Evolutionary conservation across 1,140 invertebrate genomes (phyloP).

Genomic region (Acromyrmex charruanus): DNA sequence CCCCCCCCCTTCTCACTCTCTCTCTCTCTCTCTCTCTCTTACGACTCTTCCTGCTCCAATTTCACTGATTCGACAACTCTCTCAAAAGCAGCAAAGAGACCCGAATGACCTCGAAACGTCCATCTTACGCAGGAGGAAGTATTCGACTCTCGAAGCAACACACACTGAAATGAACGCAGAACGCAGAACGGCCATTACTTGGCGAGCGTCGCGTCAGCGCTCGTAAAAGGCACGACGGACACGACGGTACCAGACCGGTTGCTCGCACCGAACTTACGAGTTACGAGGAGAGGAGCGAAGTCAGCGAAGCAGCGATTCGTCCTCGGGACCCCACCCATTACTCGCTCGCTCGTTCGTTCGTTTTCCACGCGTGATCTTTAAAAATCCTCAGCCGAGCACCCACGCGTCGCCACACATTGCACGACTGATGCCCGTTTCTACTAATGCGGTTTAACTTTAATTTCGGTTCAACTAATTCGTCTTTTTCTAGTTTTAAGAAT

Average conservation of each 20-base stretch:
- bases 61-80: conserved; percentile 40
- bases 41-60: conserved; percentile 30
- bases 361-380: background rate
- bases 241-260: background rate
- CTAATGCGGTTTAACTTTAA: no score
- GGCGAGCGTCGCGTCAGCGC: conserved; percentile 5
- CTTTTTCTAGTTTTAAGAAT: no score
- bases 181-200: conserved; percentile 15
- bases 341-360: background rate
- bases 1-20: no score
- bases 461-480: no score
- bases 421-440: background rate
- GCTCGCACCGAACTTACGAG: conserved; percentile 31
- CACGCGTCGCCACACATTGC: conserved; percentile 4
- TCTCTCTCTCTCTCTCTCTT: no score
- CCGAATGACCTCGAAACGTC: conserved; percentile 50
- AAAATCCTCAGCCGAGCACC: conserved; percentile 18
- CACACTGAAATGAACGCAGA: background rate
- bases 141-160: background rate
- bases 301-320: conserved; percentile 6
- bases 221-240: conserved; percentile 31
- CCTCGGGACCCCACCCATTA: conserved; percentile 63
- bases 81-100: conserved; percentile 11
- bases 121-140: background rate
- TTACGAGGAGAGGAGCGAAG: conserved; percentile 7